phyloP scores from a whole-genome alignment of 2,888 invertebrate species.

The Drosophila mulleri region DNA sequence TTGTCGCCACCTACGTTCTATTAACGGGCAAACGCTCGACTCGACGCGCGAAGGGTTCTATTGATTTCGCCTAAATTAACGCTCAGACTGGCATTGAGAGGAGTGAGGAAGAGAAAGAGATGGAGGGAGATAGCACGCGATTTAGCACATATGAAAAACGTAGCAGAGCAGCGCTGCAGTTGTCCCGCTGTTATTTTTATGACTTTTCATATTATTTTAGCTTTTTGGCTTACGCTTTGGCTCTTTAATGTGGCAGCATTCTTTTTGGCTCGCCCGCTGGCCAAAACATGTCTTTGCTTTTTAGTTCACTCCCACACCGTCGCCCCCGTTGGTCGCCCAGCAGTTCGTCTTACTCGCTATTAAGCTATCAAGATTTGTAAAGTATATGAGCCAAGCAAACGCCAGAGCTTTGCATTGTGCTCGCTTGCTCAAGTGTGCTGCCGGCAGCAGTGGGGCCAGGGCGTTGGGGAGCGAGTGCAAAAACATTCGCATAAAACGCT shows the following conservation, averaged over 20 bases:
- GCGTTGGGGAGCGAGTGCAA: not conserved
- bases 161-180: slow-evolving; percentile 19
- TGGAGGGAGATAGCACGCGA: not conserved
- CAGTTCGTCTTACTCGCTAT: slow-evolving; percentile 58
- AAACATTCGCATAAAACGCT: slow-evolving; percentile 63
- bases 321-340: not conserved
- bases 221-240: slow-evolving; percentile 57
- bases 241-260: slow-evolving; percentile 63
- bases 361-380: slow-evolving; percentile 82
- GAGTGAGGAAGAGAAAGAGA: not conserved
- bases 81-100: slow-evolving; percentile 23
- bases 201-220: slow-evolving; percentile 72
- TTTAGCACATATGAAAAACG: slow-evolving; percentile 24
- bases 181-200: slow-evolving; percentile 73
- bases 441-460: not conserved
- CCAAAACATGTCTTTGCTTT: slow-evolving; percentile 78
- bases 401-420: slow-evolving; percentile 54
- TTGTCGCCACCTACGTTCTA: slow-evolving; percentile 60
- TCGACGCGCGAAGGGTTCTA: slow-evolving; percentile 47
- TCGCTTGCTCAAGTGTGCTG: slow-evolving; percentile 55
- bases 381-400: slow-evolving; percentile 81
- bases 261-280: slow-evolving; percentile 62
- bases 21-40: slow-evolving; percentile 41
- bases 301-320: slow-evolving; percentile 17
- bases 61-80: slow-evolving; percentile 82